Conservation (phyloP, 2,797 vertebrate genomes). For the Microtus obscurus region DNA sequence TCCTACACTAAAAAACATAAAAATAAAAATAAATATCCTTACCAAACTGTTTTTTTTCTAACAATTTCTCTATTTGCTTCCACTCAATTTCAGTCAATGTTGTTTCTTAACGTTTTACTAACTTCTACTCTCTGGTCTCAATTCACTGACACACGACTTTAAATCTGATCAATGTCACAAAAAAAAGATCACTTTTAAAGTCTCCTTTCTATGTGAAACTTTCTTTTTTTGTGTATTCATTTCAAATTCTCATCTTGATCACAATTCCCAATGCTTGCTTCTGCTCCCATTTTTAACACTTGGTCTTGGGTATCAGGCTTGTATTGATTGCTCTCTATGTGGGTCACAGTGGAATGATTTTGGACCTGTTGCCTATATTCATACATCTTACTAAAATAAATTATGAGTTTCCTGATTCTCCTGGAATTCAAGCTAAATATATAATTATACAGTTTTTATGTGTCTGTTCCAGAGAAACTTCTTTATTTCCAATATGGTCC, state of each 20-base stretch:
- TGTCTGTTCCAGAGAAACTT: not conserved
- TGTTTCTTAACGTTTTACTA: not conserved
- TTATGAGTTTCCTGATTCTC: not conserved
- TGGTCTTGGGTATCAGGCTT: not conserved
- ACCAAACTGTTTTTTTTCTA: not conserved
- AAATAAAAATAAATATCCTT: not conserved
- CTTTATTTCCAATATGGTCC: not conserved
- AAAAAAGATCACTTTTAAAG: not conserved
- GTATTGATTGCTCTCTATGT: not conserved
- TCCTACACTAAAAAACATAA: not conserved
- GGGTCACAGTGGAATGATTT: not conserved
- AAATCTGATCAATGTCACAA: not conserved
- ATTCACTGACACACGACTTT: not conserved
- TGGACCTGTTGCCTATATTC: not conserved
- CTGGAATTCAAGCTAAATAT: not conserved
- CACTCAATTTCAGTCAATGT: not conserved
- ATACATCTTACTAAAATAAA: not conserved
- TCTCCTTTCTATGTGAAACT: not conserved
- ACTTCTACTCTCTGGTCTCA: not conserved
- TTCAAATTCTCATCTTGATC: not conserved
- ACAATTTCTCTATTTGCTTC: not conserved
- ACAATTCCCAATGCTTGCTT: not conserved
- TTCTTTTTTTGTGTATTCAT: not conserved
- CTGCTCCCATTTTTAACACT: not conserved
- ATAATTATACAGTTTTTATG: not conserved